phyloP scores from a whole-genome alignment of 2,113 vertebrate species.

The Pluvialis apricaria region DNA sequence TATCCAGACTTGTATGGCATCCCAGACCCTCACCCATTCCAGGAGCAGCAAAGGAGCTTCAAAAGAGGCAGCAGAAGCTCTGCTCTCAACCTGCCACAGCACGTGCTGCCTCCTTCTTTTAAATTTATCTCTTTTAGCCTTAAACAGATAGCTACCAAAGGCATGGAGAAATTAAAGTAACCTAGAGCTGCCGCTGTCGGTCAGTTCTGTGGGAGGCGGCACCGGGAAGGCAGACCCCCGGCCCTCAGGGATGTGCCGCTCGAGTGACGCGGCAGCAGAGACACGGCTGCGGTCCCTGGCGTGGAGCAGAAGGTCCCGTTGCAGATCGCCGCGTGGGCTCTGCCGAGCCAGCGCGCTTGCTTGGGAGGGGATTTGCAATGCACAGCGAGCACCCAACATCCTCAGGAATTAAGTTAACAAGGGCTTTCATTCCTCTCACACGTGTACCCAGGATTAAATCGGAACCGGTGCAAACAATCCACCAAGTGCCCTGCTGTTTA shows the following conservation, averaged over 20 bases:
- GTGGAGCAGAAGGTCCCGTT: not conserved
- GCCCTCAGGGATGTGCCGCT: fast-evolving
- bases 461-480: not conserved
- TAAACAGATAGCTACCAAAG: not conserved
- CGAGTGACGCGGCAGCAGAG: not conserved
- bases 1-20: too few relatives aligned
- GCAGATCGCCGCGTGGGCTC: not conserved
- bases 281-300: not conserved
- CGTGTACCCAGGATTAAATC: not conserved
- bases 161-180: not conserved
- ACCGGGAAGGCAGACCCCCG: not conserved
- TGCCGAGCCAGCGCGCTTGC: fast-evolving
- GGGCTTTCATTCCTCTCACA: not conserved
- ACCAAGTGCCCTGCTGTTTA: not conserved
- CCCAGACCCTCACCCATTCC: not conserved
- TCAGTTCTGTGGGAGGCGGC: not conserved
- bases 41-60: not conserved
- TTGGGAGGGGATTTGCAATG: not conserved
- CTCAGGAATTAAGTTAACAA: not conserved
- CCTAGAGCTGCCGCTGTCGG: fast-evolving
- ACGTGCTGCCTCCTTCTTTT: fast-evolving
- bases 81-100: not conserved
- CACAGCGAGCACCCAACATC: not conserved
- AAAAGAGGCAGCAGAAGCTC: not conserved
- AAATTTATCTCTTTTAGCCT: not conserved